Conservation (phyloP, 1,140 invertebrate genomes). For the Bradynema listronoti region DNA sequence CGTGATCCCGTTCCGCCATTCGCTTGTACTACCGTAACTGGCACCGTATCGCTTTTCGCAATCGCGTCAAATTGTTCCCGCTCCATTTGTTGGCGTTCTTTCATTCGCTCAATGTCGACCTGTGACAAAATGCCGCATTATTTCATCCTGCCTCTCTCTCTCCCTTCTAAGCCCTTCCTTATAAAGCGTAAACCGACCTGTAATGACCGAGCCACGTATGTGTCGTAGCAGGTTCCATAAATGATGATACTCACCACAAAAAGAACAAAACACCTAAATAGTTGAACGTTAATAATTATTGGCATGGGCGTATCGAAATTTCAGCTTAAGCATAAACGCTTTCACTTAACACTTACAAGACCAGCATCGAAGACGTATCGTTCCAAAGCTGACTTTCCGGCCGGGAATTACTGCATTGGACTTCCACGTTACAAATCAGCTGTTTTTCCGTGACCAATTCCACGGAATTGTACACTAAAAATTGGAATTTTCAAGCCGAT, state of each 20-base stretch:
- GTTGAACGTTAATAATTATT: no score
- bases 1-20: no score
- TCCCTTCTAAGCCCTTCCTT: slow-evolving; percentile 6
- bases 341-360: slow-evolving; percentile 46
- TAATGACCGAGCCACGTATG: slow-evolving; percentile 37
- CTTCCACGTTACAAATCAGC: slow-evolving; percentile 52
- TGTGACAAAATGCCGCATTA: not conserved
- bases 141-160: slow-evolving; percentile 6
- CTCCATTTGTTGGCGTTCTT: no score
- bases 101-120: no score
- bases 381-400: slow-evolving; percentile 47
- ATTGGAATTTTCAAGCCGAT: slow-evolving; percentile 6
- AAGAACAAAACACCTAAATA: slow-evolving; percentile 33
- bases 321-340: no score
- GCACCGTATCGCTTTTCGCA: no score
- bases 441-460: slow-evolving; percentile 38
- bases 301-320: no score
- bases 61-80: no score
- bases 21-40: no score
- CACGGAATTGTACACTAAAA: slow-evolving; percentile 46
- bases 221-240: slow-evolving; percentile 53
- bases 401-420: slow-evolving; percentile 50
- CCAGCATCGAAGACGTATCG: slow-evolving; percentile 40
- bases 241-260: slow-evolving; percentile 45
- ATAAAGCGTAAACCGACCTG: no score